Conservation (phyloP, 2,888 invertebrate species). For the Glaucopsyche alexis region DNA sequence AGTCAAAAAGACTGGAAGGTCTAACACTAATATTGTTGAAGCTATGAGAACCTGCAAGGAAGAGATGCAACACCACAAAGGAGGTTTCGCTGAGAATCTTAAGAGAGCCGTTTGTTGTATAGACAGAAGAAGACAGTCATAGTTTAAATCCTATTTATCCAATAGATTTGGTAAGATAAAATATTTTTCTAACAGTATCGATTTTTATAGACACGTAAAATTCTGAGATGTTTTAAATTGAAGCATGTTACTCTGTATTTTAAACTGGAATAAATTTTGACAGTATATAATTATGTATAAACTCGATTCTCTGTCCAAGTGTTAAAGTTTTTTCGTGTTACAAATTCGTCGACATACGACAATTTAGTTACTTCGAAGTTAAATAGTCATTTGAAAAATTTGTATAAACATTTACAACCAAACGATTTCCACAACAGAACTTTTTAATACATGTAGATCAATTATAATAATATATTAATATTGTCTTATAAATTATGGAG, state of each 20-base stretch:
- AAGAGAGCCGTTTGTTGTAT: constrained; percentile 73
- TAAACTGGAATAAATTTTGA: not conserved
- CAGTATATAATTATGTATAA: not conserved
- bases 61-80: constrained; percentile 62
- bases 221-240: not conserved
- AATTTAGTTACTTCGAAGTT: not conserved
- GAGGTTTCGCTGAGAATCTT: constrained; percentile 70
- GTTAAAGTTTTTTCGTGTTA: not conserved
- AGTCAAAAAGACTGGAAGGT: constrained; percentile 61
- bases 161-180: constrained; percentile 2
- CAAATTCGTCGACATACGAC: not conserved
- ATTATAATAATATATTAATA: not conserved
- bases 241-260: not conserved
- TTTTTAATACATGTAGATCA: not conserved
- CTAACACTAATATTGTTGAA: constrained; percentile 47
- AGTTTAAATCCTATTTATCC: constrained; percentile 41
- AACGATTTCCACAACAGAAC: not conserved
- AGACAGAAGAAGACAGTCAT: constrained; percentile 69
- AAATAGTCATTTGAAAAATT: not conserved
- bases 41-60: constrained; percentile 50
- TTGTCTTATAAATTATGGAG: not conserved
- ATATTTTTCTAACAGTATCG: constrained; percentile 27
- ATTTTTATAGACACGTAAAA: constrained; percentile 15
- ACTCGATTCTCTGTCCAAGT: constrained; percentile 19
- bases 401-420: not conserved